Evolutionary conservation across 2,888 invertebrate genomes (phyloP), one percentile per base, ranked within the genome.

Genomic region (Pyralis farinalis): DNA sequence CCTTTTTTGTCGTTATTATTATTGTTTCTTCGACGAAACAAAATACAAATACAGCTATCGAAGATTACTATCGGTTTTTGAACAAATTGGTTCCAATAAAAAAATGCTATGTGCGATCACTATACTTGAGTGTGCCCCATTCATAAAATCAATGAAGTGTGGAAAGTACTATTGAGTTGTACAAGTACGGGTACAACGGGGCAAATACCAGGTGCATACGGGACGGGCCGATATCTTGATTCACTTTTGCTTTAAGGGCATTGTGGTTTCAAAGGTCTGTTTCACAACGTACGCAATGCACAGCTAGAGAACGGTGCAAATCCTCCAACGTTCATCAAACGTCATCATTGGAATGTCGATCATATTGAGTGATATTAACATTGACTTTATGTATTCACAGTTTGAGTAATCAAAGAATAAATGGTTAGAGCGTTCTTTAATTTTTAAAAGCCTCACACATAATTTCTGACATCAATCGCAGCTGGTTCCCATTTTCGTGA

Each of bases 191-290:
- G 52, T 16, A 16, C 16, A 16, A 16, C 16, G 16, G 16, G 16
- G 16, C 16, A 4, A 16, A 16, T 3, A 4, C 16, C 16, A 16
- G 16, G 8, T 29, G 11, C 29, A 16, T 36, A 29, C 29, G 38
- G 32, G 38, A 29, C 29, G 38, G 32, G 38, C 59, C 80, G 71
- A 77, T 84, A 88, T 88, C 87, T 88, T 87, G 88, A 86, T 85
- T 84, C 73, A 76, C 75, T 81, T 64, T 55, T 55, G 51, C 62
- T 58, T 62, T 74, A 78, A 79, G 85, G 82, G 85, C 61, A 76
- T 72, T 77, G 77, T 82, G 71, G 76, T 16, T 25, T 25, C 3
- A 25, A 3, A 25, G 5, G 7, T 25, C 4, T 7, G 25, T 25
- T 25, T 2, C 25, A 25, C 2, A 5, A 25, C 25, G n/a, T 21